phyloP scores from a whole-genome alignment of 2,888 invertebrate species.

The Phaonia tiefii region DNA sequence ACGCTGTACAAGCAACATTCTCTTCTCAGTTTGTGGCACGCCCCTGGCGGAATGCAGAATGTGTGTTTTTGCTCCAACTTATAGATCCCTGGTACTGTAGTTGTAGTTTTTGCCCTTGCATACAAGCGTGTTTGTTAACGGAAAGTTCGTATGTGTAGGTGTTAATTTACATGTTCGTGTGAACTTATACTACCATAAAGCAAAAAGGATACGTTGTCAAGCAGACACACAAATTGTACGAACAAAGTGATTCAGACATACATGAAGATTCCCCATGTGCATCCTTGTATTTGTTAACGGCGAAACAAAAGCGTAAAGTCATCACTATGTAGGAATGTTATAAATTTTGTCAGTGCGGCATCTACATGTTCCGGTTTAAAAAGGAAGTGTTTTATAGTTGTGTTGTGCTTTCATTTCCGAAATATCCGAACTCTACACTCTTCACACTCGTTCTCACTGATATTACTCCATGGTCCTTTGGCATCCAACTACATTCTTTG shows the following conservation, averaged over 20 bases:
- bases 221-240: not conserved
- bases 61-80: slow-evolving; percentile 23
- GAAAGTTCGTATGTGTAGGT: not conserved
- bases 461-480: slow-evolving; percentile 44
- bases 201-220: not conserved
- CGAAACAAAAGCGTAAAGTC: slow-evolving; percentile 66
- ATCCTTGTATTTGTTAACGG: slow-evolving; percentile 62
- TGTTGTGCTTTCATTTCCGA: slow-evolving; percentile 22
- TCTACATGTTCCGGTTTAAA: slow-evolving; percentile 66
- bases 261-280: slow-evolving; percentile 41
- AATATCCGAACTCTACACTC: not conserved
- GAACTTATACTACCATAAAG: not conserved
- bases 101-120: slow-evolving; percentile 44
- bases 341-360: slow-evolving; percentile 67
- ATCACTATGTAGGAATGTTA: slow-evolving; percentile 66
- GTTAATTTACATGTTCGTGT: not conserved
- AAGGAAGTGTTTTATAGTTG: slow-evolving; percentile 66
- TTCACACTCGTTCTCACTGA: not conserved
- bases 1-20: slow-evolving; percentile 22
- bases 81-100: slow-evolving; percentile 23
- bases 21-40: slow-evolving; percentile 33
- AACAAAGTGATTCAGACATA: not conserved
- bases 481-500: slow-evolving; percentile 47
- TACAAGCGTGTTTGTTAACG: slow-evolving; percentile 59
- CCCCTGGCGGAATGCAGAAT: slow-evolving; percentile 55